A percentile compares a stretch with the other conserved stretches of the same genome.
Evolutionary conservation across 1,140 invertebrate species (phyloP).

Genomic region (Amphibalanus amphitrite): DNA sequence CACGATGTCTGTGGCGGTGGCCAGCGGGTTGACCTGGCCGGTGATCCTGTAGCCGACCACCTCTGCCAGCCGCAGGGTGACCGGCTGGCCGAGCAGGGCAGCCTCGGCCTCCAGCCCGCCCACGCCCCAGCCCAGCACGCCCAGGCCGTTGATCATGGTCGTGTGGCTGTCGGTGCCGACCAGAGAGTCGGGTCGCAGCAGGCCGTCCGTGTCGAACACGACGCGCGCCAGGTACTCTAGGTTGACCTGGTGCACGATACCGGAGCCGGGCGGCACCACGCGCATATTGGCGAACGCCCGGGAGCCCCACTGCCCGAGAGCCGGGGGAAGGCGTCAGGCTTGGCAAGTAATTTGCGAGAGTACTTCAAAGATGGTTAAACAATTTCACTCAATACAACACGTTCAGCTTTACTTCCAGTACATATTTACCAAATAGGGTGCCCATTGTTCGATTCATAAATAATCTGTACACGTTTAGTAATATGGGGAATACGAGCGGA

Average conservation of each 20-base stretch:
- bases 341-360: too few species aligned
- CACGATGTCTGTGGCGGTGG: slow-evolving; percentile 95
- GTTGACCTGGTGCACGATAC: slow-evolving; percentile 39
- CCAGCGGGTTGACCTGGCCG: slow-evolving; percentile 46
- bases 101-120: slow-evolving; percentile 19
- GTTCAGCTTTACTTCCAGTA: too few species aligned
- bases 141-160: slow-evolving; percentile 38
- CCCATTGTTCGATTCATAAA: too few species aligned
- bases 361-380: too few species aligned
- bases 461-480: too few species aligned
- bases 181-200: slow-evolving; percentile 37
- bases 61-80: slow-evolving; percentile 13
- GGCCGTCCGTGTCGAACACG: slow-evolving; percentile 26
- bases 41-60: slow-evolving; percentile 12
- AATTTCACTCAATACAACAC: too few species aligned
- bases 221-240: slow-evolving; percentile 33
- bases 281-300: slow-evolving; percentile 34
- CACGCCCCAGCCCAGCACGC: slow-evolving; percentile 36
- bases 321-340: background rate
- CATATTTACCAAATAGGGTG: too few species aligned
- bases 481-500: too few species aligned
- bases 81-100: slow-evolving; percentile 18
- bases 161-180: slow-evolving; percentile 40
- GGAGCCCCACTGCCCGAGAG: slow-evolving; percentile 36
- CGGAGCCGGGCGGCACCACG: slow-evolving; percentile 37